Evolutionary conservation across 2,888 invertebrate genomes (phyloP).

Genomic region (Phrixothrix hirtus): DNA sequence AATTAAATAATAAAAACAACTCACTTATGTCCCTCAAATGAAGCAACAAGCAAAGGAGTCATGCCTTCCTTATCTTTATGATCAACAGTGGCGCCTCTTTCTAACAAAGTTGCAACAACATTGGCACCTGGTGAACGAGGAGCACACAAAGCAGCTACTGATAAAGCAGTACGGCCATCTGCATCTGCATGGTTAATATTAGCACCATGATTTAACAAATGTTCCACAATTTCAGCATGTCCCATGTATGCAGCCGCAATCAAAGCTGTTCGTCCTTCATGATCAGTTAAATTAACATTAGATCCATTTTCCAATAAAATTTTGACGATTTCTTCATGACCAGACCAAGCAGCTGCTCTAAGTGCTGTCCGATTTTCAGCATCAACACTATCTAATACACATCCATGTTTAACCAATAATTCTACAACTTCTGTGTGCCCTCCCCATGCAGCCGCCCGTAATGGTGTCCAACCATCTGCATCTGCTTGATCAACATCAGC

Average conservation of each 20-base stretch:
- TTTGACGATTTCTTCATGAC: conserved; percentile 82
- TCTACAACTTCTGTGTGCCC: conserved; percentile 90
- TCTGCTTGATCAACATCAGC: conserved; percentile 78
- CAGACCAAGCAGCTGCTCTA: conserved; percentile 92
- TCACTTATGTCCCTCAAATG: conserved; percentile 87
- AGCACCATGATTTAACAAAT: conserved; percentile 79
- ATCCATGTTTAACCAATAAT: conserved; percentile 74
- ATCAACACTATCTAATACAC: conserved; percentile 85
- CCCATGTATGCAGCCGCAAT: conserved; percentile 97
- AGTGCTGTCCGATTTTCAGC: conserved; percentile 87
- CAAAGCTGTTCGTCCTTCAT: conserved; percentile 88
- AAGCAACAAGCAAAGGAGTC: conserved; percentile 85
- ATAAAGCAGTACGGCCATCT: conserved; percentile 85
- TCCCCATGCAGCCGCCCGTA: conserved; percentile 93
- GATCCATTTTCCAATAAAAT: conserved; percentile 77
- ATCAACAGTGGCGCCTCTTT: conserved; percentile 80
- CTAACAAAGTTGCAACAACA: conserved; percentile 73
- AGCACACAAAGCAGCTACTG: conserved; percentile 85
- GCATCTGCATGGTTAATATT: conserved; percentile 84
- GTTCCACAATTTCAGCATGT: conserved; percentile 87
- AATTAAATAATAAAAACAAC: conserved; percentile 35
- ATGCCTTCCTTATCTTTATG: conserved; percentile 84
- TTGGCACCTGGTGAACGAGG: conserved; percentile 75
- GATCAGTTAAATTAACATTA: conserved; percentile 80
- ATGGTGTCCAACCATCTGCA: conserved; percentile 87